Conservation (phyloP, 2,797 vertebrate species). For the Babyrousa celebensis region DNA sequence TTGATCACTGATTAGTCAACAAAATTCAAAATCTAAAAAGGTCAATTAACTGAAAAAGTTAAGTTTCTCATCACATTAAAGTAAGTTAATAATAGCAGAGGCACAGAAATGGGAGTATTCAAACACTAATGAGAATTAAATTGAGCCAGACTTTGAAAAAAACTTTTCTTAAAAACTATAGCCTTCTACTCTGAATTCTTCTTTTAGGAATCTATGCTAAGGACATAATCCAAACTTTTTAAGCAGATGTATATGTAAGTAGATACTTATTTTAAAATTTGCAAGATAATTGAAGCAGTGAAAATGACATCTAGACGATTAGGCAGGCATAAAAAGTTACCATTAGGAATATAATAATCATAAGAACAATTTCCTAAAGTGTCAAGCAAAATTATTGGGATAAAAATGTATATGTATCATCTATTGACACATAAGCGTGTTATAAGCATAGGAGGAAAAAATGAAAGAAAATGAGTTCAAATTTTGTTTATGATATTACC, state of each 20-base stretch:
- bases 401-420: background rate
- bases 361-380: background rate
- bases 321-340: background rate
- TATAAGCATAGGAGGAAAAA: background rate
- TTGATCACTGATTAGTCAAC: background rate
- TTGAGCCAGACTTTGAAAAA: background rate
- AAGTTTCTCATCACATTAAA: background rate
- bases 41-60: background rate
- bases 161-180: background rate
- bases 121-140: background rate
- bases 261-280: background rate
- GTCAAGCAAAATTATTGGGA: background rate
- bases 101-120: background rate
- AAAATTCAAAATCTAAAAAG: conserved; percentile 10
- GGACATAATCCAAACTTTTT: background rate
- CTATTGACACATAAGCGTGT: background rate
- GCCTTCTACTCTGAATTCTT: background rate
- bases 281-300: background rate
- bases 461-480: background rate
- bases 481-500: background rate
- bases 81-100: background rate
- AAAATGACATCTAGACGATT: background rate
- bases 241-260: background rate
- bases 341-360: background rate
- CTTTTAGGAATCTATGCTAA: background rate